Evolutionary conservation across 2,797 vertebrate genomes (phyloP).

Genomic region (Xenops minutus): DNA sequence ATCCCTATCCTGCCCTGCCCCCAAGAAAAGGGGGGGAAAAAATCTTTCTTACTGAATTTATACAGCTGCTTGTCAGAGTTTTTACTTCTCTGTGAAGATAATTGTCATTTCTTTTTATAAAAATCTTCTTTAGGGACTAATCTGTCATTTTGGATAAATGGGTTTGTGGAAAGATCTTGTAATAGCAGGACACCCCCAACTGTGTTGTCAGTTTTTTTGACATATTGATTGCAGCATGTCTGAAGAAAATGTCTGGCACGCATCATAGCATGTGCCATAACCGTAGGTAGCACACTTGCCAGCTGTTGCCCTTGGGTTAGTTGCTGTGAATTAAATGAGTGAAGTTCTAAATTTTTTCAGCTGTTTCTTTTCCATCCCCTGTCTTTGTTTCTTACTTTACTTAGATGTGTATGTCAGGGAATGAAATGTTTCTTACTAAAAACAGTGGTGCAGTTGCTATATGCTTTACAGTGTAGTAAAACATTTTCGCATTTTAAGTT

Average conservation of each 20-base stretch:
- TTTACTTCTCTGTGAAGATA: neutral
- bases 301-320: neutral
- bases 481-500: neutral
- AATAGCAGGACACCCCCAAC: slow-evolving; percentile 21
- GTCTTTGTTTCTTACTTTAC: neutral
- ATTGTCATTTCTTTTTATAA: neutral
- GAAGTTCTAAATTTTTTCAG: neutral
- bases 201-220: slow-evolving; percentile 37
- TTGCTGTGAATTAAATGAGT: slow-evolving; percentile 8
- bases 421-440: neutral
- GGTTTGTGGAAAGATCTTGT: slow-evolving; percentile 11
- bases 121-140: neutral
- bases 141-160: slow-evolving; percentile 28
- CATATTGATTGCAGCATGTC: slow-evolving; percentile 40
- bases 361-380: neutral
- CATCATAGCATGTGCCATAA: neutral
- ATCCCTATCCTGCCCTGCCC: neutral
- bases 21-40: rapidly evolving
- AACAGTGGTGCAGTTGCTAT: neutral
- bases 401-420: neutral
- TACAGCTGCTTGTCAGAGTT: neutral
- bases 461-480: neutral
- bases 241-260: slow-evolving; percentile 19
- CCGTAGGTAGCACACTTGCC: neutral
- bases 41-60: neutral